Percentiles rank a stretch among this genome's conserved stretches.
Conservation (phyloP, 2,888 invertebrate genomes). For the Drosophila hamatofila region DNA sequence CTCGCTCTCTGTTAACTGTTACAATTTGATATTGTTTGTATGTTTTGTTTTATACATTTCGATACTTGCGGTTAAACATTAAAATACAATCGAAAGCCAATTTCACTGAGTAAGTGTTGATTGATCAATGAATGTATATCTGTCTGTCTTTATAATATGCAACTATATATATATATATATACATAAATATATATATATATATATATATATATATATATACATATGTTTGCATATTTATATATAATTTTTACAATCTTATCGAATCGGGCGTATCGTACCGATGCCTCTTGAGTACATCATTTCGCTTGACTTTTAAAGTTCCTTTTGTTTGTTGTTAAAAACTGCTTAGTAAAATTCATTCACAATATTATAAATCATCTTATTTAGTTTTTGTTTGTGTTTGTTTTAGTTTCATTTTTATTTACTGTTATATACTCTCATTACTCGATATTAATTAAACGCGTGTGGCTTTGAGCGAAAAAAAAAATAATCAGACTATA, state of each 20-base stretch:
- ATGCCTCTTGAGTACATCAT: constrained; percentile 21
- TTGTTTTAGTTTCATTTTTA: constrained; percentile 2
- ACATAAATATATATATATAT: too few relatives aligned
- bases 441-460: constrained; percentile 40
- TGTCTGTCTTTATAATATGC: constrained; percentile 4
- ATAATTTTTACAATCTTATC: constrained; percentile 12
- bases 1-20: constrained; percentile 27
- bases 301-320: constrained; percentile 33
- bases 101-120: constrained; percentile 7
- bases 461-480: constrained; percentile 61
- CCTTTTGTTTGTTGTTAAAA: constrained; percentile 17
- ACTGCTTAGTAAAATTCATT: constrained; percentile 33
- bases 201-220: background rate
- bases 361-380: background rate
- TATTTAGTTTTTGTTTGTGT: background rate
- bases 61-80: constrained; percentile 9
- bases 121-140: constrained; percentile 16
- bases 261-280: too few relatives aligned
- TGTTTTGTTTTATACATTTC: background rate
- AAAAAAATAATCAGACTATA: constrained; percentile 51
- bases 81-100: constrained; percentile 26
- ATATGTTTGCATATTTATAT: background rate
- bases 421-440: constrained; percentile 14
- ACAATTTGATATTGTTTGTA: constrained; percentile 11
- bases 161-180: background rate